Conservation (phyloP, 2,113 vertebrate genomes). For the Tinamus guttatus region DNA sequence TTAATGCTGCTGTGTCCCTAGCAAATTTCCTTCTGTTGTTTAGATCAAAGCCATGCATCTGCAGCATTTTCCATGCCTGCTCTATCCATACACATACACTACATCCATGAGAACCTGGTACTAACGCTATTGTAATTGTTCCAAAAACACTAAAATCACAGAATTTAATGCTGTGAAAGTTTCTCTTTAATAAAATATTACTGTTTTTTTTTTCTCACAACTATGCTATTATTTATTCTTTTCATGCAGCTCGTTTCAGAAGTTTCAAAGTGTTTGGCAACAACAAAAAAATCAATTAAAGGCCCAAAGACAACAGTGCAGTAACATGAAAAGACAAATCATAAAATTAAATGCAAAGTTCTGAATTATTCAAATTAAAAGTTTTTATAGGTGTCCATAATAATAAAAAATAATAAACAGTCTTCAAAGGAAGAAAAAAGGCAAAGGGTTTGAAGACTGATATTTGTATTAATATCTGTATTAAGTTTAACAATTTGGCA, state of each 20-base stretch:
- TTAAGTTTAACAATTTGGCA: constrained; percentile 61
- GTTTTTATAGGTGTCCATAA: constrained; percentile 36
- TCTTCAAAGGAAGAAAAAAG: constrained; percentile 52
- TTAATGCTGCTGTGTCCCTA: constrained; percentile 52
- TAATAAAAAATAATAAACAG: constrained; percentile 15
- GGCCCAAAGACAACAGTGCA: constrained; percentile 35
- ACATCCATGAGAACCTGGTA: constrained; percentile 44
- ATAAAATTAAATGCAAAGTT: constrained; percentile 43
- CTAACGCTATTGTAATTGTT: constrained; percentile 61
- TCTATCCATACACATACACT: constrained; percentile 18
- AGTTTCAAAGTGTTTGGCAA: constrained; percentile 62
- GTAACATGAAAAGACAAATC: constrained; percentile 66
- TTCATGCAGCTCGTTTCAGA: constrained; percentile 28
- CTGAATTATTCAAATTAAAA: constrained; percentile 61
- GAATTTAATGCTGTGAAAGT: constrained; percentile 28
- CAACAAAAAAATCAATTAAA: constrained; percentile 60
- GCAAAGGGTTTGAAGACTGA: constrained; percentile 21
- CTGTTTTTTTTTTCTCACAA: neutral
- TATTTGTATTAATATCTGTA: constrained; percentile 64
- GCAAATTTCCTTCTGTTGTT: constrained; percentile 74
- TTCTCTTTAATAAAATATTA: constrained; percentile 51
- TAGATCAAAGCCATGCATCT: constrained; percentile 72
- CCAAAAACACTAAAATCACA: constrained; percentile 48
- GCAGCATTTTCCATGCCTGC: constrained; percentile 41
- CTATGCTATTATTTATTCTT: constrained; percentile 59